Evolutionary conservation across 2,888 invertebrate genomes (phyloP).

Genomic region (Scaptomyza polygonia): DNA sequence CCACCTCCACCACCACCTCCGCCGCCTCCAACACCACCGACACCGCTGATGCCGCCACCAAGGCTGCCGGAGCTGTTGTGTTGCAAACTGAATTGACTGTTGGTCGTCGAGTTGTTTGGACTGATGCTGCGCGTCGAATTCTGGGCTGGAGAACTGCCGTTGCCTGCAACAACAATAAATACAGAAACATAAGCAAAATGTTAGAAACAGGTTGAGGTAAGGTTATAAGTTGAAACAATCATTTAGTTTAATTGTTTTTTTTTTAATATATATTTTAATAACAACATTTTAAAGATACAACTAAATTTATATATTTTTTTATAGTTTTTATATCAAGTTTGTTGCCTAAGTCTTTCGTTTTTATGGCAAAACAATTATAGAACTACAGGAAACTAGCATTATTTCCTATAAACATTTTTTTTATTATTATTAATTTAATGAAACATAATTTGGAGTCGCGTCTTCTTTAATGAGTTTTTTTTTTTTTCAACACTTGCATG

Average conservation of each 20-base stretch:
- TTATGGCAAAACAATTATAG: neutral
- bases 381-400: neutral
- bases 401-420: neutral
- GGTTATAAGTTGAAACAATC: neutral
- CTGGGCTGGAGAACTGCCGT: constrained; percentile 85
- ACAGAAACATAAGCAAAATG: constrained; percentile 16
- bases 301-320: neutral
- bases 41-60: constrained; percentile 63
- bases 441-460: neutral
- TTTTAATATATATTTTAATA: no score
- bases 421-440: neutral
- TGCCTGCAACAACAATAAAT: constrained; percentile 80
- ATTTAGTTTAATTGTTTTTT: neutral
- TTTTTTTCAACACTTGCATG: neutral
- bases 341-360: constrained; percentile 54
- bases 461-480: neutral
- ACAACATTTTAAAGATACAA: neutral
- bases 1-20: constrained; percentile 34
- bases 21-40: constrained; percentile 32
- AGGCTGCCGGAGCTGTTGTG: constrained; percentile 84
- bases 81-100: constrained; percentile 84
- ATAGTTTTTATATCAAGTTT: constrained; percentile 30
- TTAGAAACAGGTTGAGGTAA: constrained; percentile 23
- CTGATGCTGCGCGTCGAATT: constrained; percentile 85
- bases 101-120: constrained; percentile 84